phyloP scores from a whole-genome alignment of 2,113 vertebrate species.

The Eleginops maclovinus region DNA sequence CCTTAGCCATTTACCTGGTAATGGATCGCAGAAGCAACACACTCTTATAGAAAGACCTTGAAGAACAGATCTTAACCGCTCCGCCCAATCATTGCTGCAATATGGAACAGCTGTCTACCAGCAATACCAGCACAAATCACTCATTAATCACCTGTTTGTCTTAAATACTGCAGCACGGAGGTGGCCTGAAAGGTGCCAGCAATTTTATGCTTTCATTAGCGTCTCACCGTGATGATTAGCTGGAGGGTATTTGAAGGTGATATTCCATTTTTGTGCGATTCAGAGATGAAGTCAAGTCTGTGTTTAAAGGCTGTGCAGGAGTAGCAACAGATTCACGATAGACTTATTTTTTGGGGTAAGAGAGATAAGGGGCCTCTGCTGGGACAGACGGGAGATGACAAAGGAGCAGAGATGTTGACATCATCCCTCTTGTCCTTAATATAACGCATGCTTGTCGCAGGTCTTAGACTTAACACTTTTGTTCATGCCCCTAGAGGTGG shows the following conservation, averaged over 20 bases:
- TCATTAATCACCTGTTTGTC: conserved; percentile 78
- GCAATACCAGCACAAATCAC: conserved; percentile 66
- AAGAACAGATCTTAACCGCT: conserved; percentile 34
- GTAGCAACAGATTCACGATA: conserved; percentile 2
- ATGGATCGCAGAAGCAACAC: conserved; percentile 24
- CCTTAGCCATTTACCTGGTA: conserved; percentile 14
- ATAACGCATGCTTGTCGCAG: conserved; percentile 47
- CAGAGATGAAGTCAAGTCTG: conserved; percentile 35
- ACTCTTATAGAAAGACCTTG: conserved; percentile 58
- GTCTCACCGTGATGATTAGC: conserved; percentile 59
- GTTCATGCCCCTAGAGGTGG: conserved; percentile 66
- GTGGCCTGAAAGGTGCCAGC: conserved; percentile 55
- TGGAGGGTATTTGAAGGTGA: conserved; percentile 65
- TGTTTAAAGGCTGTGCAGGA: conserved; percentile 9
- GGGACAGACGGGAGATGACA: conserved; percentile 57
- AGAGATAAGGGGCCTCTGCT: conserved; percentile 26
- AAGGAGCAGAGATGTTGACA: conserved; percentile 51
- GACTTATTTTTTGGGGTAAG: conserved; percentile 14
- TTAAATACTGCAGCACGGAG: conserved; percentile 53
- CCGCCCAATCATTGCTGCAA: conserved; percentile 43
- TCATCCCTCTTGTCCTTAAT: conserved; percentile 66
- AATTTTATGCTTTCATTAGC: conserved; percentile 72
- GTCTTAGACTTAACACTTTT: conserved; percentile 68
- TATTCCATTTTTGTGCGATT: conserved; percentile 20
- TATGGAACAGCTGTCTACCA: conserved; percentile 70